These are phyloP conservation scores for Amiota communis DNA, from an alignment of 2,888 invertebrate genomes.

Conservation along the genomic window DNA sequence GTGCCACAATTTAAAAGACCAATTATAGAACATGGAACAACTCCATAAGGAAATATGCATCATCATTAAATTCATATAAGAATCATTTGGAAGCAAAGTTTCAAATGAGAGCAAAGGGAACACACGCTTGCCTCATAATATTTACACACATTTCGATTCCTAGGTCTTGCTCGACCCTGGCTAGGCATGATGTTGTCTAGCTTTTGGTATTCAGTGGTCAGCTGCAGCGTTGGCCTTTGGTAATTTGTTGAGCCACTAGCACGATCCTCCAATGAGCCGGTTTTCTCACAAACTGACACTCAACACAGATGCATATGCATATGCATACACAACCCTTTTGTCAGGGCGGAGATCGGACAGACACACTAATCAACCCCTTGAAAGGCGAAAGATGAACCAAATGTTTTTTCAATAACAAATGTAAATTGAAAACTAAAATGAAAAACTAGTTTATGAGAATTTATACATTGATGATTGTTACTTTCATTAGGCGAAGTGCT, in stretches of 20 bases:
- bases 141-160: conserved; percentile 57
- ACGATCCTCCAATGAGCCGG: conserved; percentile 21
- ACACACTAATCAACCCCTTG: conserved; percentile 15
- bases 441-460: conserved; percentile 13
- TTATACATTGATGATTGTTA: no score
- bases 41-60: no score
- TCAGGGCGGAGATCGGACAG: background rate
- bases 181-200: conserved; percentile 37
- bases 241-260: conserved; percentile 61
- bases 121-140: conserved; percentile 67
- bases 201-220: conserved; percentile 52
- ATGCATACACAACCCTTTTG: conserved; percentile 16
- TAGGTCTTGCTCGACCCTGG: conserved; percentile 19
- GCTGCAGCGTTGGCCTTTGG: conserved; percentile 63
- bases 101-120: conserved; percentile 58
- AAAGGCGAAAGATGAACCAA: conserved; percentile 29
- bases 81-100: no score
- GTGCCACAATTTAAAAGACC: no score
- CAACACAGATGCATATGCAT: no score
- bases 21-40: no score
- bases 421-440: background rate
- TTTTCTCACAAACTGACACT: conserved; percentile 11
- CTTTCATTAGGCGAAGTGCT: no score
- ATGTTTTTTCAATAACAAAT: conserved; percentile 26
- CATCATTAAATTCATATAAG: no score